Base-by-base conservation (phyloP, 1,140 invertebrate species). In the Goniozus legneri region DNA sequence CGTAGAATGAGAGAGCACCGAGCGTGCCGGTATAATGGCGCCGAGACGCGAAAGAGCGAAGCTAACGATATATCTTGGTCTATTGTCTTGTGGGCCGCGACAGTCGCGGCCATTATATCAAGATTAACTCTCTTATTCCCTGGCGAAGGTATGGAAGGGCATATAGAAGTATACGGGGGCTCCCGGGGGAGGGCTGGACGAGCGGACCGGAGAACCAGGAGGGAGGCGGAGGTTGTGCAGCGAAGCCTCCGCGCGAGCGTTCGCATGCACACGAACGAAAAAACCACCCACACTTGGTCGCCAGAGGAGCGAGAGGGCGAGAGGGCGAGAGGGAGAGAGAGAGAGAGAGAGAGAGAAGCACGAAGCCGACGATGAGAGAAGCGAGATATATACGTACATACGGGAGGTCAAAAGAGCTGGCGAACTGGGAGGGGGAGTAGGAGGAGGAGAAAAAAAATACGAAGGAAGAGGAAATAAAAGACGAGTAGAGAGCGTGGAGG, bases 91-190 rank as follows among this genome's bases (percentile, higher is more conserved):
- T 60, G 64, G 65, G 62, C 60, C 64, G 68, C 69, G 71, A 72
- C 71, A 72, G 71, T 72, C 67, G 69, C 69, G 67, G 67, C 71
- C 69, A 72, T 72, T 72, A 73, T 73, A 73, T 73, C 71, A 73
- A 72, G 71, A 73, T 73, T 73, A 73, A 73, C 71, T 73, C 71
- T 71, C 67, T 69, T 70, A 69, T 71, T 69, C 60, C 7, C 14
- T 10, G 57, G 60, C 52, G 54, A 64, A 67, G 67, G 64, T 65
- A 67, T 58, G 50, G 58, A 60, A 60, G 57, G 57, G 57, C 57
- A 58, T 58, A 55, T 60, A 60, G 53, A 58, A 60, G 52, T 60
- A 59, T 52, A 58, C 52, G 54, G 24, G 24, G 56, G 42, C 44
- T 58, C 57, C 56, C 57, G 57, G 52, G 56, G 57, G 56, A 59